Conservation (phyloP, 2,797 vertebrate genomes). For the Mormyrus proboscirostris region DNA sequence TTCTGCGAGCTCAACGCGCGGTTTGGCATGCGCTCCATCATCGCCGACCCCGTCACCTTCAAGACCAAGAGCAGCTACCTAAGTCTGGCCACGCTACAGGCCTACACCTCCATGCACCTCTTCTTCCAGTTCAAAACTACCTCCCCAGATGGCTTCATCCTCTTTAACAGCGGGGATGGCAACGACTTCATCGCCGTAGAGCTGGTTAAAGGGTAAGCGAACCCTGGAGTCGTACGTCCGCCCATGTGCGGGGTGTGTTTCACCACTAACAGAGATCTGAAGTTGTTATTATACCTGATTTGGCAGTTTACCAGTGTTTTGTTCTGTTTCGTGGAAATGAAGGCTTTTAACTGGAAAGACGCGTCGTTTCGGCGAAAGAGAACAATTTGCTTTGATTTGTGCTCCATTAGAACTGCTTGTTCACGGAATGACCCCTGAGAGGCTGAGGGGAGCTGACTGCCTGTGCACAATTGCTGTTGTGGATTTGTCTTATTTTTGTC, state of each 20-base stretch:
- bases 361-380: background rate
- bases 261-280: background rate
- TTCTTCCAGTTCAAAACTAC: constrained; percentile 99
- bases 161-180: constrained; percentile 95
- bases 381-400: constrained; percentile 1
- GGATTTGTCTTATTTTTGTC: background rate
- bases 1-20: constrained; percentile 95
- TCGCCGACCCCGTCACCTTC: constrained; percentile 94
- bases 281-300: constrained; percentile 7
- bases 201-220: constrained; percentile 88
- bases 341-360: constrained; percentile 2
- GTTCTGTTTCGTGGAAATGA: background rate
- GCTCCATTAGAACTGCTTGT: background rate
- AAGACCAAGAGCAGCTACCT: constrained; percentile 96
- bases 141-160: constrained; percentile 88
- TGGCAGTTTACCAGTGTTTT: constrained; percentile 3
- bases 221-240: background rate
- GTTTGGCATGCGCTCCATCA: constrained; percentile 92
- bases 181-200: constrained; percentile 97
- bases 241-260: background rate
- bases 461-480: background rate
- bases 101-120: constrained; percentile 97
- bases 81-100: constrained; percentile 90
- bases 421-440: constrained; percentile 11
- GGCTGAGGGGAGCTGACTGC: background rate